Conservation (phyloP, 2,113 vertebrate species). For the Mesembrinibis cayennensis region DNA sequence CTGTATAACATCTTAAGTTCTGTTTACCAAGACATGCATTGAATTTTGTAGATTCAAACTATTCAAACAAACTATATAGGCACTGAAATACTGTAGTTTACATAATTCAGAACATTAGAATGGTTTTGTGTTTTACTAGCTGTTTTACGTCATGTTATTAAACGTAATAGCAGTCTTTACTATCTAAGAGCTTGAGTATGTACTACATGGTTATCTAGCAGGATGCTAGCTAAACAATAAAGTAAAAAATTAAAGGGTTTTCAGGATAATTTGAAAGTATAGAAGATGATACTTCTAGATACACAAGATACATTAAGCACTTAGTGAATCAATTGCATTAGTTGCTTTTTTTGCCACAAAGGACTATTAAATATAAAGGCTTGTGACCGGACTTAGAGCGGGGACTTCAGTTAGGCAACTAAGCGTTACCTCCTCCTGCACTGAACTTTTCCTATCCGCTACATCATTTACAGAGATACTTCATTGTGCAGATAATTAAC, state of each 20-base stretch:
- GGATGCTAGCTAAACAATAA: not conserved
- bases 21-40: not conserved
- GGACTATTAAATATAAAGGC: not conserved
- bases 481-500: not conserved
- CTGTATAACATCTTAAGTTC: not conserved
- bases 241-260: not conserved
- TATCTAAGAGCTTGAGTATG: not conserved
- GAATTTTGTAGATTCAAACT: not conserved
- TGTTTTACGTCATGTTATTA: not conserved
- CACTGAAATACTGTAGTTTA: not conserved
- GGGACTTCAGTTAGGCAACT: not conserved
- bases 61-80: not conserved
- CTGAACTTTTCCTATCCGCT: rapidly evolving
- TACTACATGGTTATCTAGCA: not conserved
- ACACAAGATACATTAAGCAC: not conserved
- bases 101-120: not conserved
- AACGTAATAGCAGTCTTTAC: not conserved
- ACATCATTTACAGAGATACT: not conserved
- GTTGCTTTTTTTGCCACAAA: not conserved
- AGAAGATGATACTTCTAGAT: not conserved
- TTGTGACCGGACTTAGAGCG: not conserved
- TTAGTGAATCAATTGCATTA: not conserved
- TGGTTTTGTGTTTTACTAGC: not conserved
- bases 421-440: not conserved
- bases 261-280: not conserved